These are phyloP conservation scores for Myanophis thanlyinensis DNA, from an alignment of 2,113 vertebrate species.

Conservation along the genomic window DNA sequence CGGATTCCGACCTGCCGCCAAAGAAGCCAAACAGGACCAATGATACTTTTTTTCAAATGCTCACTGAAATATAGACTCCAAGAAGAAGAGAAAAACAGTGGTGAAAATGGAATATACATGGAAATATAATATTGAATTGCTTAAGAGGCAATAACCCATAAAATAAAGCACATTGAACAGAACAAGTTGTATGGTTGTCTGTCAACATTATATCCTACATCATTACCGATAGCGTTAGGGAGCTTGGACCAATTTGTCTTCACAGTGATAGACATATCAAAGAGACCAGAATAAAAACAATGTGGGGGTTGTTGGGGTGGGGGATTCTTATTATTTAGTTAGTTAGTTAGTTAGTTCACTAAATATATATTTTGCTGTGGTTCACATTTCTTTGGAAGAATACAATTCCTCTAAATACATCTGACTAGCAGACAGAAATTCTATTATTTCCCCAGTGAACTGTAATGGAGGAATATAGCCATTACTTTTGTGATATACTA, in stretches of 20 bases:
- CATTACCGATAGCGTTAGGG: constrained; percentile 22
- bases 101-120: background rate
- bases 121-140: background rate
- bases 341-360: background rate
- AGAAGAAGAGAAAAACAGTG: background rate
- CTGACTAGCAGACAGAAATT: constrained; percentile 20
- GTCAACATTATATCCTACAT: constrained; percentile 18
- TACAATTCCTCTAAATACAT: constrained; percentile 41
- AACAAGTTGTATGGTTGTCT: constrained; percentile 39
- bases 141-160: background rate
- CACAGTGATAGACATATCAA: constrained; percentile 18
- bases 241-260: constrained; percentile 29
- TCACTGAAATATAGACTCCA: background rate
- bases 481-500: background rate
- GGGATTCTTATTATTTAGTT: background rate
- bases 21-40: too few species aligned
- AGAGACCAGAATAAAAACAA: background rate
- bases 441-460: constrained; percentile 18
- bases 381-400: constrained; percentile 8
- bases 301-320: background rate
- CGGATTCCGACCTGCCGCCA: too few species aligned
- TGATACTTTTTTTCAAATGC: background rate
- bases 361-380: constrained; percentile 24
- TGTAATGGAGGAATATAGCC: background rate
- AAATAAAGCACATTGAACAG: background rate